Conservation (phyloP, 2,797 vertebrate species). For the Ceyx erithaca region DNA sequence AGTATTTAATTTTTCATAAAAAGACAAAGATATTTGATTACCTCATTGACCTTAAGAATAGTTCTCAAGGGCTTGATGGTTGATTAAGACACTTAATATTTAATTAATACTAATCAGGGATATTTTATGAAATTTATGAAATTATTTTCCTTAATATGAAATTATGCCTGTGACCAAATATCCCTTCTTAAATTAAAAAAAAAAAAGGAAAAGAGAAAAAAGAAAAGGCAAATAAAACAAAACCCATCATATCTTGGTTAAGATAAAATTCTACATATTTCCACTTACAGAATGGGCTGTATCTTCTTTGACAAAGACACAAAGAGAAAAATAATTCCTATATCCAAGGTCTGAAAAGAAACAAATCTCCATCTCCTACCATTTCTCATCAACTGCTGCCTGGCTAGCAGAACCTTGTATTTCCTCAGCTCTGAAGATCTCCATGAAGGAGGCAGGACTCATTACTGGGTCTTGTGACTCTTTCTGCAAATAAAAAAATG, state of each 20-base stretch:
- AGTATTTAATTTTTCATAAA: background rate
- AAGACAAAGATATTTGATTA: background rate
- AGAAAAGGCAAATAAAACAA: background rate
- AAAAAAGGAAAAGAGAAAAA: too few relatives aligned
- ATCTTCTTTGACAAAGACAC: background rate
- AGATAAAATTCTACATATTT: background rate
- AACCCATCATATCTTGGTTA: fast-evolving
- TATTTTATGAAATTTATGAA: background rate
- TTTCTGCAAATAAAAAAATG: background rate
- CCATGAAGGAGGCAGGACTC: background rate
- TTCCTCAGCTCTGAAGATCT: background rate
- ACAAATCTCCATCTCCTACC: background rate
- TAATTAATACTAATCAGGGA: background rate
- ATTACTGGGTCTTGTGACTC: background rate
- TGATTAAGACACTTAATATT: background rate
- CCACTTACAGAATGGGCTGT: background rate
- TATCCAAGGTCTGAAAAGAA: background rate
- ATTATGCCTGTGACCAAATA: background rate
- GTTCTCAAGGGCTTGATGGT: background rate
- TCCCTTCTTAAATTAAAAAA: background rate
- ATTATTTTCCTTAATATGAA: background rate
- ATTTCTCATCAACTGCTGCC: background rate
- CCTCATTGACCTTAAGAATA: background rate
- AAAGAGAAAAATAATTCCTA: background rate
- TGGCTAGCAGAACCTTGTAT: background rate